Percentiles rank a stretch among this genome's conserved stretches.
phyloP scores from a whole-genome alignment of 2,888 invertebrate genomes.

The Cataglyphis altisquamis region DNA sequence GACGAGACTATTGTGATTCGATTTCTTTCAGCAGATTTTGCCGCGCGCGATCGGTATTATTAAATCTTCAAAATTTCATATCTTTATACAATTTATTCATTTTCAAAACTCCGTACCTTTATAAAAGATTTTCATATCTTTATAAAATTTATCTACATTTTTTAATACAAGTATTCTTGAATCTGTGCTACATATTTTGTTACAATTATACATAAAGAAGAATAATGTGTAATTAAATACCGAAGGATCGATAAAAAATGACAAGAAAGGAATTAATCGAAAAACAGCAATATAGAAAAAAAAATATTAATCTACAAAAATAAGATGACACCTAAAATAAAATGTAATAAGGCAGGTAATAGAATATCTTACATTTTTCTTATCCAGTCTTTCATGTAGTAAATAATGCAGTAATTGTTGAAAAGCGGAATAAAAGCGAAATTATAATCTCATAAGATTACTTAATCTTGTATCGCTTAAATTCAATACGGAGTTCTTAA shows the following conservation, averaged over 20 bases:
- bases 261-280: background rate
- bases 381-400: background rate
- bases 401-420: background rate
- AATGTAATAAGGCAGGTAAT: background rate
- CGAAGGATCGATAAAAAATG: background rate
- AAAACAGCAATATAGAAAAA: background rate
- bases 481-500: conserved; percentile 28
- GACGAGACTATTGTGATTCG: background rate
- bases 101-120: background rate
- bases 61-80: background rate
- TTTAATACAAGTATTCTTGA: background rate
- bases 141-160: background rate
- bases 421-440: conserved; percentile 12
- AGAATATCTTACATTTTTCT: background rate
- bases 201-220: background rate
- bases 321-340: background rate
- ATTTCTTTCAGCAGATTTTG: conserved; percentile 33
- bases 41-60: conserved; percentile 57
- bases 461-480: conserved; percentile 28
- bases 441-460: conserved; percentile 20
- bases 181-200: background rate
- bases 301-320: background rate
- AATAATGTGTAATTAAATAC: background rate
- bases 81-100: background rate
- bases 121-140: background rate